Evolutionary conservation across 2,113 vertebrate species (phyloP).

Genomic region (Lasiurus cinereus): DNA sequence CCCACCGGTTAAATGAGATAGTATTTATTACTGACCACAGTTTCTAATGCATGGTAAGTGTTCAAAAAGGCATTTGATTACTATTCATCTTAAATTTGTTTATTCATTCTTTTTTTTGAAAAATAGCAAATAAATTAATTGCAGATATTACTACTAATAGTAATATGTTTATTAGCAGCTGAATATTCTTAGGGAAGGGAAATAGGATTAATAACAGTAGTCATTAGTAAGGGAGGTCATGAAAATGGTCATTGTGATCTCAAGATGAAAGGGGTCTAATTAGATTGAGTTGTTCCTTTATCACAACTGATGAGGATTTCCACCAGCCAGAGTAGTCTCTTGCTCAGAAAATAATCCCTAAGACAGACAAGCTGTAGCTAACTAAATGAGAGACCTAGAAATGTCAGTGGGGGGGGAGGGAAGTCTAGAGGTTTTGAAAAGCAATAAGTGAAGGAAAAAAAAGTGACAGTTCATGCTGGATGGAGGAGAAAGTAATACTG

Average conservation of each 20-base stretch:
- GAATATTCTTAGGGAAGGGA: background rate
- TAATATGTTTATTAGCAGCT: background rate
- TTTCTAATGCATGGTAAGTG: background rate
- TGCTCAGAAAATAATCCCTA: background rate
- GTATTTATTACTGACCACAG: background rate
- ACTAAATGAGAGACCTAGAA: background rate
- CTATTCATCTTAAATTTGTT: background rate
- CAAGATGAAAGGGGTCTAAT: background rate
- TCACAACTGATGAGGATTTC: background rate
- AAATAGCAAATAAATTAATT: background rate
- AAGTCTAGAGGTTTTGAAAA: slow-evolving; percentile 52
- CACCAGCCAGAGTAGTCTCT: background rate
- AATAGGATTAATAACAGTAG: background rate
- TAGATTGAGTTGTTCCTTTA: background rate
- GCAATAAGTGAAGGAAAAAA: background rate
- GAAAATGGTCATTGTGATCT: background rate
- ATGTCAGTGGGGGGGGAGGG: background rate
- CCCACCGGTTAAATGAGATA: background rate
- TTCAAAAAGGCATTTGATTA: background rate
- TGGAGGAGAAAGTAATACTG: slow-evolving; percentile 19
- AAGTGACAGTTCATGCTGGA: slow-evolving; percentile 11
- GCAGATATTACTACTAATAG: background rate
- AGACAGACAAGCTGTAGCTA: background rate
- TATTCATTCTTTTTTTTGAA: background rate
- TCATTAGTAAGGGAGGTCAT: background rate